Evolutionary conservation across 2,797 vertebrate genomes (phyloP), one percentile per base, ranked within the genome.

Genomic region (Leontocebus nigricollis): DNA sequence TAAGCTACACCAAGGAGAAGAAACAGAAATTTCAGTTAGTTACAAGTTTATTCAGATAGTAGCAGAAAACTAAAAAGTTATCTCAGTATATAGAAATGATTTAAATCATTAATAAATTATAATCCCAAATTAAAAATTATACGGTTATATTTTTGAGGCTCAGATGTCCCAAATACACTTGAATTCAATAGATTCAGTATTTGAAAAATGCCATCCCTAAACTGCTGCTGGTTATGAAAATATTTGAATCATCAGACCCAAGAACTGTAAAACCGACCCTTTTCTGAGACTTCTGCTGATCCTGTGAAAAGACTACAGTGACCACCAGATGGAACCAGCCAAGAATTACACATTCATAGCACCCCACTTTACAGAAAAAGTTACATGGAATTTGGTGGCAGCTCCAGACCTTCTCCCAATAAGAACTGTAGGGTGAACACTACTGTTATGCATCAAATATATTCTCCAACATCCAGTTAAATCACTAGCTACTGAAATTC

Each of bases 1-100:
- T 99, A 99, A 4, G 98, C 99, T 99, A 98, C 96, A 99, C 96
- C 97, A 36, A 92, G 98, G 97, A 93, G 97, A 98, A 97, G 96
- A 98, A 98, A 97, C 83, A 98, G 90, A 98, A 93, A 97, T 64
- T 95, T 52, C 81, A 64, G 96, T 99, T 97, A 98, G 98, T 96
- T 87, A 96, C 81, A 83, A 57, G 44, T 36, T 91, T 77, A 82
- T 87, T 91, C 30, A 85, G 30, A 95, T 1, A 88, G n/a, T 6
- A 90, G 70, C 22, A 76, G 52, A 85, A 88, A 90, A 88, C 3
- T 41, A 95, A 84, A 92, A 82, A 57, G 41, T 80, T 48, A 88
- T 48, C 44, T 90, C 33, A 92, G 46, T 80, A 50, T 86, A 76
- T 15, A 41, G 59, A 91, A 84, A 75, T 80, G 36, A 83, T 46